phyloP scores from a whole-genome alignment of 2,797 vertebrate genomes.

The Tiaroga cobitis region DNA sequence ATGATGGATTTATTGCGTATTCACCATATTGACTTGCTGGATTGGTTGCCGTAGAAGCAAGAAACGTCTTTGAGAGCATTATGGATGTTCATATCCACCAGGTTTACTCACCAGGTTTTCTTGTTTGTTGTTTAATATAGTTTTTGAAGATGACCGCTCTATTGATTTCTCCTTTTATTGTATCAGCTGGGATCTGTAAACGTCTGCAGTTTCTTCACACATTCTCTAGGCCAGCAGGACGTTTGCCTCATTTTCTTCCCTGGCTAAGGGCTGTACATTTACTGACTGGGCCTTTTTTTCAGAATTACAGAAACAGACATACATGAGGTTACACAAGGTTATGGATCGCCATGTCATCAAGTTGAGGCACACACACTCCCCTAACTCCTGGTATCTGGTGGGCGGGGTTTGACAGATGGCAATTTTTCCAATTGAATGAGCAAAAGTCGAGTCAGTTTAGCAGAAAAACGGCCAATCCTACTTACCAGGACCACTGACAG shows the following conservation, averaged over 20 bases:
- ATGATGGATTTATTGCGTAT: not conserved
- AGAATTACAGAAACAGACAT: constrained; percentile 1
- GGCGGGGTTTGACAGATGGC: constrained; percentile 49
- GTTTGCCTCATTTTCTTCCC: not conserved
- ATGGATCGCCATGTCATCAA: not conserved
- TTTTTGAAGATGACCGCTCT: not conserved
- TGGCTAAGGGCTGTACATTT: not conserved
- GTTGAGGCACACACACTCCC: not conserved
- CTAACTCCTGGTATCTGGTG: not conserved
- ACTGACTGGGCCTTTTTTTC: too few relatives aligned
- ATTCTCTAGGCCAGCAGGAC: not conserved
- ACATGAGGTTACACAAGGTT: constrained; percentile 12
- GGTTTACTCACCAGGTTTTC: constrained; percentile 5
- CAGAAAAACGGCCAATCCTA: constrained; percentile 15
- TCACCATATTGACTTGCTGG: not conserved
- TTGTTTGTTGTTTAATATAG: constrained; percentile 2
- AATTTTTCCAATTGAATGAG: constrained; percentile 52
- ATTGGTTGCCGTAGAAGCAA: not conserved
- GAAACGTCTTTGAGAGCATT: not conserved
- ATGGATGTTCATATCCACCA: not conserved
- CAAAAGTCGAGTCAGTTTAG: constrained; percentile 33
- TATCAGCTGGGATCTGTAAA: constrained; percentile 22
- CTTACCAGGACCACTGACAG: constrained; percentile 34
- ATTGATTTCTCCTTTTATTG: constrained; percentile 24
- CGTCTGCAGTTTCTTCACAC: not conserved